Evolutionary conservation across 2,888 invertebrate genomes (phyloP), one percentile per base, ranked within the genome.

Genomic region (Torymus auratus): DNA sequence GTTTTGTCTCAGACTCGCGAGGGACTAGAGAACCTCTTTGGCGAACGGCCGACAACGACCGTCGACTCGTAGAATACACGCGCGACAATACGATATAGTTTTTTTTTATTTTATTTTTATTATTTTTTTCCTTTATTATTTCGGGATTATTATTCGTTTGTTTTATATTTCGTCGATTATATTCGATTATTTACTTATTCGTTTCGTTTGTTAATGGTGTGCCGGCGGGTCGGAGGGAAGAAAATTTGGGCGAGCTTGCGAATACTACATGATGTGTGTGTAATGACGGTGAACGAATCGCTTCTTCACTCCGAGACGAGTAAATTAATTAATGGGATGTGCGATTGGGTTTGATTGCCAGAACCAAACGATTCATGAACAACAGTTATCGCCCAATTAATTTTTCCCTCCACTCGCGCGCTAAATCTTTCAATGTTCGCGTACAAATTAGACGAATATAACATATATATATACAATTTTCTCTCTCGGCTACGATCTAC

Each of bases 1-100:
- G 13, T 64, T 64, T 58, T 67, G 58, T 28, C 55, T 82, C 79
- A 79, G 70, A 74, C 77, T 65, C 78, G 72, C 78, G 71, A 87
- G 86, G 87, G 89, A 89, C 89, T 89, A 89, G 90, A 90, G 88
- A 88, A 87, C 88, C 88, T 89, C 89, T 90, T 90, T 88, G 89
- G 88, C 89, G 88, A 88, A 85, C 86, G 87, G 86, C 87, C 88
- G 84, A 60, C 55, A 56, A 13, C 71, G 71, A 65, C 75, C 78
- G 72, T 82, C 78, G 81, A 75, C 81, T 78, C 69, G 69, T 76
- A 15, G n/a, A 76, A 79, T 41, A 41, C 41, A 41, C 41, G 79
- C 64, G 72, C 69, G 28, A 72, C 68, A 15, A 71, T 81, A 68
- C 12, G 20, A 71, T 81, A 68, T 11, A 55, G 58, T 67, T 65